Conservation (phyloP, 2,113 vertebrate species). For the Otolemur garnettii region DNA sequence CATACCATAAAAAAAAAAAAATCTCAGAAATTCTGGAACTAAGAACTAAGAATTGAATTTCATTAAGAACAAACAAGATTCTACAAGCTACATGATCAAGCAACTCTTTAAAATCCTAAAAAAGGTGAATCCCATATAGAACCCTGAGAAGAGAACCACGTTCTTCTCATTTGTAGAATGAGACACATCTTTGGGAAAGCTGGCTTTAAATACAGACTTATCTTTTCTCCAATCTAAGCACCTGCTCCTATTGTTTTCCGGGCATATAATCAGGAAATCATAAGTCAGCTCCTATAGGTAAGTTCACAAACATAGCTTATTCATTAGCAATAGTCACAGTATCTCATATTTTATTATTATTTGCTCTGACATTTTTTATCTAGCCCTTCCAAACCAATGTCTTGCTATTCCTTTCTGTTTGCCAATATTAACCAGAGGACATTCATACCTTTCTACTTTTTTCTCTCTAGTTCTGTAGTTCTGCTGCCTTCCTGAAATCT, state of each 20-base stretch:
- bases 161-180: background rate
- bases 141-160: background rate
- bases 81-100: background rate
- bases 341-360: background rate
- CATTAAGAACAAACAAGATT: background rate
- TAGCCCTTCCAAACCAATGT: background rate
- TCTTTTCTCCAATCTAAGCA: background rate
- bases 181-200: background rate
- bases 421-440: background rate
- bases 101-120: slow-evolving; percentile 36
- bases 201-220: slow-evolving; percentile 27
- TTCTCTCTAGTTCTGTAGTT: background rate
- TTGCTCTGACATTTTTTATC: background rate
- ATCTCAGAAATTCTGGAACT: background rate
- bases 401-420: background rate
- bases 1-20: background rate
- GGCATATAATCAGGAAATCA: background rate
- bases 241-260: background rate
- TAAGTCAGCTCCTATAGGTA: background rate
- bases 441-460: background rate
- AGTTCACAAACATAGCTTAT: background rate
- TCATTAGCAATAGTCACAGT: background rate
- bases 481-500: background rate
- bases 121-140: background rate
- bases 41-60: slow-evolving; percentile 32